These are phyloP conservation scores for Ceratitis capitata DNA, from an alignment of 1,140 invertebrate genomes.

Conservation along the genomic window DNA sequence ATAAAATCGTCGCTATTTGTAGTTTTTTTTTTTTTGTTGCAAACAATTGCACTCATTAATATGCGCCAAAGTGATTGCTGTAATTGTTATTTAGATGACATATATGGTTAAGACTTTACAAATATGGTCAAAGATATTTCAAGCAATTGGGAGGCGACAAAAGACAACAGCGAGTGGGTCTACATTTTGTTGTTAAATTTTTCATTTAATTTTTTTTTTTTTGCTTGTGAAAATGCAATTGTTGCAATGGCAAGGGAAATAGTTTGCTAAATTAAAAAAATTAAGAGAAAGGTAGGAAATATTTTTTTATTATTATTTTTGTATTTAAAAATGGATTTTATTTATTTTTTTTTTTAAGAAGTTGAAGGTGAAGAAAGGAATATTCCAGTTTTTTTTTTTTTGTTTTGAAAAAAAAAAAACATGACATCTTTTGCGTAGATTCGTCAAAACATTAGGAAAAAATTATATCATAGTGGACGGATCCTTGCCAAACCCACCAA, in stretches of 20 bases:
- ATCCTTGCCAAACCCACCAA: too few relatives aligned
- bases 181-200: not conserved
- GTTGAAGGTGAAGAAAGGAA: too few relatives aligned
- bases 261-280: not conserved
- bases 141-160: not conserved
- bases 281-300: not conserved
- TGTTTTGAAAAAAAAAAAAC: too few relatives aligned
- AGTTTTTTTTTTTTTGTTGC: too few relatives aligned
- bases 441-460: too few relatives aligned
- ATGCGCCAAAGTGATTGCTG: not conserved
- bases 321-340: too few relatives aligned
- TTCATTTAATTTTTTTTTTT: not conserved
- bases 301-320: not conserved
- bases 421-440: too few relatives aligned
- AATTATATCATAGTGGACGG: too few relatives aligned
- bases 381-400: too few relatives aligned
- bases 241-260: not conserved
- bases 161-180: not conserved
- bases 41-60: not conserved
- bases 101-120: not conserved
- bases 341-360: too few relatives aligned
- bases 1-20: too few relatives aligned
- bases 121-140: slow-evolving; percentile 9
- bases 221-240: not conserved
- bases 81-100: slow-evolving; percentile 8